phyloP scores from a whole-genome alignment of 2,797 vertebrate genomes.

The Phoxinus dragarum region DNA sequence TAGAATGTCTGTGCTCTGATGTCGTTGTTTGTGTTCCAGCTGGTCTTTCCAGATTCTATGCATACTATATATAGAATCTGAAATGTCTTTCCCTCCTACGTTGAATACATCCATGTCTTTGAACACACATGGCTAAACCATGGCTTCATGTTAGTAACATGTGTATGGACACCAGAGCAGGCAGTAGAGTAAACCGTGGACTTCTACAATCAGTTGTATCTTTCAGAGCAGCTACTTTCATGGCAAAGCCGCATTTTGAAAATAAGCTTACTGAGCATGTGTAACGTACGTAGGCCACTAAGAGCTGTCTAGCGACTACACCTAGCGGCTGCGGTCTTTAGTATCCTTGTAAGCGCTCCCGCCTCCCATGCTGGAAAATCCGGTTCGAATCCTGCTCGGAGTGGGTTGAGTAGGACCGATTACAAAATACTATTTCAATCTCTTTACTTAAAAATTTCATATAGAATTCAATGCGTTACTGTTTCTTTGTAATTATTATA shows the following conservation, averaged over 20 bases:
- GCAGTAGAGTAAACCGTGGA: neutral
- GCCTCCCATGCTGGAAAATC: too few relatives aligned
- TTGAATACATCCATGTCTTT: conserved; percentile 15
- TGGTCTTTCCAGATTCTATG: conserved; percentile 36
- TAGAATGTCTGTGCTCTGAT: conserved; percentile 36
- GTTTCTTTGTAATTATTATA: neutral
- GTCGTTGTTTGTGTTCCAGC: conserved; percentile 50
- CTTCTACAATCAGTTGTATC: neutral
- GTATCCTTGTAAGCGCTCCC: too few relatives aligned
- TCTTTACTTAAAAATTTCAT: neutral
- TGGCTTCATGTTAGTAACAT: conserved; percentile 18
- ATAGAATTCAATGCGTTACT: neutral
- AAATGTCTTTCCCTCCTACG: conserved; percentile 26
- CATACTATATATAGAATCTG: conserved; percentile 48
- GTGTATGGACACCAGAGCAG: neutral
- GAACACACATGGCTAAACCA: conserved; percentile 17
- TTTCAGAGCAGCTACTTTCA: neutral
- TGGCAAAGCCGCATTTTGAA: neutral
- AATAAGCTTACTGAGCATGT: neutral
- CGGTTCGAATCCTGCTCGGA: too few relatives aligned
- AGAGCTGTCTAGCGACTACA: too few relatives aligned
- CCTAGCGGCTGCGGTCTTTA: too few relatives aligned
- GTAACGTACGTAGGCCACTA: too few relatives aligned
- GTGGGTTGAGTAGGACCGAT: too few relatives aligned
- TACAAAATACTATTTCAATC: neutral